phyloP scores from a whole-genome alignment of 2,113 vertebrate genomes.

The Callorhinus ursinus region DNA sequence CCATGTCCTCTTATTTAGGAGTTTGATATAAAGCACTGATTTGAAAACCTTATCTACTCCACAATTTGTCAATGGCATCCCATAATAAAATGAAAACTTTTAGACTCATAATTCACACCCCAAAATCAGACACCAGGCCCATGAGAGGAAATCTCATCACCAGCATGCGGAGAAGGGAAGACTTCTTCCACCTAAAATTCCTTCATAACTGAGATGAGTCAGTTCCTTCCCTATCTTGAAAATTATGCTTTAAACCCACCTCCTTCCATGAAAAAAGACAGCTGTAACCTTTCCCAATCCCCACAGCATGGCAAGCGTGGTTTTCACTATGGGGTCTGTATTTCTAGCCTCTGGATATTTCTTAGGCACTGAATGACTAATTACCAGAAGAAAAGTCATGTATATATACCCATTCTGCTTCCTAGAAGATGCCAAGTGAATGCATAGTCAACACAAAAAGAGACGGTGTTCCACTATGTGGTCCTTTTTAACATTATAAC shows the following conservation, averaged over 20 bases:
- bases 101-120: neutral
- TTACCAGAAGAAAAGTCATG: neutral
- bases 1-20: neutral
- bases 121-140: neutral
- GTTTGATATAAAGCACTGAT: neutral
- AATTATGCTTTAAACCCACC: neutral
- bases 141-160: neutral
- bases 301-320: neutral
- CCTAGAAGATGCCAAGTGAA: neutral
- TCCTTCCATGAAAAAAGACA: neutral
- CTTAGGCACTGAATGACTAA: neutral
- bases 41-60: neutral
- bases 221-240: constrained; percentile 4
- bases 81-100: neutral
- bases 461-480: neutral
- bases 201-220: neutral
- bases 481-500: neutral
- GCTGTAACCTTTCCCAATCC: neutral
- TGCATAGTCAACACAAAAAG: neutral
- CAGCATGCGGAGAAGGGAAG: neutral
- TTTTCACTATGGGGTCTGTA: neutral
- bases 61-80: neutral
- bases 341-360: neutral
- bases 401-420: neutral
- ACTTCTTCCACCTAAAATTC: neutral